Evolutionary conservation across 2,797 vertebrate genomes (phyloP).

Genomic region (Xyrichtys novacula): DNA sequence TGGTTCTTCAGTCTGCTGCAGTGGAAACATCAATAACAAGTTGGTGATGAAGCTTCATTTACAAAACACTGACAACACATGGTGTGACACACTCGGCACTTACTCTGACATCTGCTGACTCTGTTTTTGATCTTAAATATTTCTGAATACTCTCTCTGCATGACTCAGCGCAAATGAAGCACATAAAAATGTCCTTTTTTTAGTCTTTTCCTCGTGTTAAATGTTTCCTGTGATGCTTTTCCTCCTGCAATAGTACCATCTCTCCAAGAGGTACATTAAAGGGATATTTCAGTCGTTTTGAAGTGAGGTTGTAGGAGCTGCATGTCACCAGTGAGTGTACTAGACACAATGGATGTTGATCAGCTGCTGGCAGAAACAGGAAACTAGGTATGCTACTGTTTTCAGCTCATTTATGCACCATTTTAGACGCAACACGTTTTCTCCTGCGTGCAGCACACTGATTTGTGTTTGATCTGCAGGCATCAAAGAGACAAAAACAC

Average conservation of each 20-base stretch:
- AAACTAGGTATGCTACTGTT: too few relatives aligned
- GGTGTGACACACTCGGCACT: slow-evolving; percentile 27
- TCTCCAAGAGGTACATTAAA: not conserved
- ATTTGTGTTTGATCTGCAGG: too few relatives aligned
- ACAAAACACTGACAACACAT: slow-evolving; percentile 31
- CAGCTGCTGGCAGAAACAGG: too few relatives aligned
- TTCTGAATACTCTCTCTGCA: slow-evolving; percentile 9
- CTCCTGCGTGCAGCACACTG: too few relatives aligned
- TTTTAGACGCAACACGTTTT: too few relatives aligned
- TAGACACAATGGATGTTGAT: too few relatives aligned
- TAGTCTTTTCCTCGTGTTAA: not conserved
- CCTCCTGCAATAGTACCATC: not conserved
- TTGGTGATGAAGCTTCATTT: slow-evolving; percentile 25
- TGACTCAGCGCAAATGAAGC: slow-evolving; percentile 12
- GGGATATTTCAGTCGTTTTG: too few relatives aligned
- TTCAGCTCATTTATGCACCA: too few relatives aligned
- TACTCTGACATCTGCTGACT: slow-evolving; percentile 36
- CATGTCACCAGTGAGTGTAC: too few relatives aligned
- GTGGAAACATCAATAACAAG: slow-evolving; percentile 22
- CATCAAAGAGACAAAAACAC: too few relatives aligned
- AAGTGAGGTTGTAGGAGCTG: too few relatives aligned
- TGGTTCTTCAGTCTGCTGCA: slow-evolving; percentile 10
- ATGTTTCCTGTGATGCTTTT: slow-evolving; percentile 2
- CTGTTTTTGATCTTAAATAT: slow-evolving; percentile 15
- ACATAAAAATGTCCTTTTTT: slow-evolving; percentile 1